Evolutionary conservation across 2,888 invertebrate species (phyloP).

Genomic region (Lycia hirtaria): DNA sequence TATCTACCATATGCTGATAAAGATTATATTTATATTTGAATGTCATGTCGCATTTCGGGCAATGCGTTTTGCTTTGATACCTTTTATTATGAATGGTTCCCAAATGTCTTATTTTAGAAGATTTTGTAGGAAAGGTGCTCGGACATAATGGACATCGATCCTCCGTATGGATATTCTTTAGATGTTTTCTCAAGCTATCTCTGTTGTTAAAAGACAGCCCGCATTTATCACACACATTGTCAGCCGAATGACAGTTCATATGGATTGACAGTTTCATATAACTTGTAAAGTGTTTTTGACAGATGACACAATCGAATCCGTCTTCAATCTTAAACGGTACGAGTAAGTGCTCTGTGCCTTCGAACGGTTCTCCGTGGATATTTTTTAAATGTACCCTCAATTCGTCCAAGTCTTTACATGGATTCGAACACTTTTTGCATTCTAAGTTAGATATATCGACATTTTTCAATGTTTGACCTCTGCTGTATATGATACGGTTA

Average conservation of each 20-base stretch:
- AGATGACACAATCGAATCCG: conserved; percentile 51
- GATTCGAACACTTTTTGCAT: conserved; percentile 54
- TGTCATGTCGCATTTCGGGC: conserved; percentile 47
- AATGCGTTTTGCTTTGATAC: conserved; percentile 37
- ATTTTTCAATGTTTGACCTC: conserved; percentile 53
- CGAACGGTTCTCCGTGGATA: conserved; percentile 49
- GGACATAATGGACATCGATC: conserved; percentile 56
- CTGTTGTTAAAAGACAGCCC: conserved; percentile 57
- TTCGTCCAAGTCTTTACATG: conserved; percentile 42
- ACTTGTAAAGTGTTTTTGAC: conserved; percentile 49
- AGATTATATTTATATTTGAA: conserved; percentile 52
- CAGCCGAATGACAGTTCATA: conserved; percentile 59
- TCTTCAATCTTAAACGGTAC: conserved; percentile 55
- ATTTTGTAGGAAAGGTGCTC: conserved; percentile 44
- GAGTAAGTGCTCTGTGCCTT: conserved; percentile 48
- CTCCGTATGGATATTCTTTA: conserved; percentile 49
- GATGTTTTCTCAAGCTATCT: conserved; percentile 53
- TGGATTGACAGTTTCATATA: conserved; percentile 54
- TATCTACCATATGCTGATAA: conserved; percentile 48
- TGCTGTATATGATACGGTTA: conserved; percentile 44
- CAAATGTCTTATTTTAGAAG: conserved; percentile 39
- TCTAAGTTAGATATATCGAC: conserved; percentile 60
- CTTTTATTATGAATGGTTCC: conserved; percentile 36
- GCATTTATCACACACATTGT: conserved; percentile 61
- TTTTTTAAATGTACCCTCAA: conserved; percentile 52